Base-by-base conservation (phyloP, 2,888 invertebrate genomes). In the Cheilosia vulpina region DNA sequence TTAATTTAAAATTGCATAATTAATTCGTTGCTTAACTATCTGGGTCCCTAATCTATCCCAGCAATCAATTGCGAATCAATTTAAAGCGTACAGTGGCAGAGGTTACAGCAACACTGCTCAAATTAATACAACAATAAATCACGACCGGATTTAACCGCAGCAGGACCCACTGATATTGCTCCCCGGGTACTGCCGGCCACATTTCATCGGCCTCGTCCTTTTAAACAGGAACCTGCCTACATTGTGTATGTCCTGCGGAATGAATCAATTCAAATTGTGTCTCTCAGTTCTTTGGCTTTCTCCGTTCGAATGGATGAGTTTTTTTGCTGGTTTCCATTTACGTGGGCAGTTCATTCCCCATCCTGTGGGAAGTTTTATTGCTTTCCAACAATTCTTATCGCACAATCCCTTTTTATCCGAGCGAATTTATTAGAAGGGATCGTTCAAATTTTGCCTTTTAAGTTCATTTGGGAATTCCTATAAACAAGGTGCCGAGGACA, bases 1-100 rank as follows among this genome's bases (percentile, higher is more conserved):
- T 79, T 79, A 66, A 65, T 72, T 65, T 60, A 17, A 69, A 75
- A 78, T 65, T 65, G 55, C 62, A 62, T 65, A 80, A 76, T 80
- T 71, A 85, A 80, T 80, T 43, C 41, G 19, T 5, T 58, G 45
- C 69, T 66, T 80, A 76, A 69, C 80, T 55, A 80, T 65, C 31
- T 53, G 38, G 52, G 41, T 27, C 62, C 71, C 47, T 76, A 76
- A 76, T 85, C 60, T 65, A 60, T 71, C 50, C 24, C 50, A 47
- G 71, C 66, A 76, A 85, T 85, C 84, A 76, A 65, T 84, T 84
- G 55, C 27, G 21, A 80, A 76, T 84, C 71, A 80, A 80, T 85
- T 85, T 80, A 80, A 80, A 65, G 60, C 66, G 71, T 11, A 62
- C n/a, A 63, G 31, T 45, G 43, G 57, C 34, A 58, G 62, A 79